Evolutionary conservation across 2,888 invertebrate genomes (phyloP).

Genomic region (Tanypteryx hageni): DNA sequence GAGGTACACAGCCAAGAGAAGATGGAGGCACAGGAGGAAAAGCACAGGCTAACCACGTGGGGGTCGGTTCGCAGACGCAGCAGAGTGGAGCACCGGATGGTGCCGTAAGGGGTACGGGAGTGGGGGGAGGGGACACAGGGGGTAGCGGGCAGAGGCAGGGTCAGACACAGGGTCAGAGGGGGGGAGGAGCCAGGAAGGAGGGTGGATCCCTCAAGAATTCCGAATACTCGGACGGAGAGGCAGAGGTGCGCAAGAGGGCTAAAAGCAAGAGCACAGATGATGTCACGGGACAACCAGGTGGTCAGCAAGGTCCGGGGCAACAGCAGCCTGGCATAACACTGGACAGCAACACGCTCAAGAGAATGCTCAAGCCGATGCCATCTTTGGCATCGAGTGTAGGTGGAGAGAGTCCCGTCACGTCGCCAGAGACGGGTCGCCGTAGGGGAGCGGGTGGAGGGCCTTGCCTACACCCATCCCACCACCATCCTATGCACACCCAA

Average conservation of each 20-base stretch:
- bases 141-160: constrained; percentile 41
- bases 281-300: constrained; percentile 78
- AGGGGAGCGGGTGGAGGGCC: constrained; percentile 76
- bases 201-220: constrained; percentile 79
- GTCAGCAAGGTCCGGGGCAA: constrained; percentile 74
- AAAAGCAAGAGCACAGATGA: constrained; percentile 95
- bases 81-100: constrained; percentile 70
- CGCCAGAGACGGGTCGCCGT: constrained; percentile 92
- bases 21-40: constrained; percentile 71
- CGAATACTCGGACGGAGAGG: constrained; percentile 82
- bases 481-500: constrained; percentile 57
- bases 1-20: constrained; percentile 67
- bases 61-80: constrained; percentile 58
- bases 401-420: constrained; percentile 89
- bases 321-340: constrained; percentile 73
- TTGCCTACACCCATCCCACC: constrained; percentile 65
- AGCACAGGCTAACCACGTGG: constrained; percentile 56
- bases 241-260: constrained; percentile 83
- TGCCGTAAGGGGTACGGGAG: constrained; percentile 47
- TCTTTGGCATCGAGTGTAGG: constrained; percentile 71
- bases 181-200: constrained; percentile 76
- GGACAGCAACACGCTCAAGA: constrained; percentile 92
- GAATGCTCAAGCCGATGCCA: constrained; percentile 96
- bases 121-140: constrained; percentile 39
- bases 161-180: not conserved